A percentile compares a stretch with the other conserved stretches of the same genome.
phyloP scores from a whole-genome alignment of 2,888 invertebrate species.

The Pyrrhosoma nymphula region DNA sequence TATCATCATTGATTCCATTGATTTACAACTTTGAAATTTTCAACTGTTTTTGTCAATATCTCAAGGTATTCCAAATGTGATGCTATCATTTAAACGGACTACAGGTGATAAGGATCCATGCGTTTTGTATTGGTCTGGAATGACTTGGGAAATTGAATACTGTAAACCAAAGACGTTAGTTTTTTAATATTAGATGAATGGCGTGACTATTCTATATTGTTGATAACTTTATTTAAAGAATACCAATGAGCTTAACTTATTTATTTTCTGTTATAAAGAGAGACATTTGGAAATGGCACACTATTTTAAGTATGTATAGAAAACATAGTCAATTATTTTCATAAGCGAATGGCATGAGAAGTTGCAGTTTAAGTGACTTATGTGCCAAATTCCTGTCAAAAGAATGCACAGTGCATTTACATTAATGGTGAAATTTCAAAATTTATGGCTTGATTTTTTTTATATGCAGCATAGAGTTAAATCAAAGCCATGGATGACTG shows the following conservation, averaged over 20 bases:
- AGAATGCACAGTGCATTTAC: slow-evolving; percentile 47
- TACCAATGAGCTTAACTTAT: slow-evolving; percentile 61
- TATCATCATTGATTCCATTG: slow-evolving; percentile 36
- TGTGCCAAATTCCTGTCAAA: slow-evolving; percentile 50
- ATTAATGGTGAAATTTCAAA: slow-evolving; percentile 10
- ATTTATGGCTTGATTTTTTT: slow-evolving; percentile 25
- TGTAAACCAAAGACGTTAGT: slow-evolving; percentile 60
- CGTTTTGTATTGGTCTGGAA: slow-evolving; percentile 2
- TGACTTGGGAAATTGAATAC: neutral
- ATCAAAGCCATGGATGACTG: neutral
- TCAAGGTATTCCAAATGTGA: neutral
- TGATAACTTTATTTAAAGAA: slow-evolving; percentile 12
- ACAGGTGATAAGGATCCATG: neutral
- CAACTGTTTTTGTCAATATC: neutral
- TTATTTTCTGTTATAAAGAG: slow-evolving; percentile 49
- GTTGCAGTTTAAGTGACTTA: neutral
- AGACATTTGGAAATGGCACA: neutral
- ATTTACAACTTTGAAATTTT: neutral
- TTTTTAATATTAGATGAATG: slow-evolving; percentile 18
- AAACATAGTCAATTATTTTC: slow-evolving; percentile 57
- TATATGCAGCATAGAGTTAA: neutral
- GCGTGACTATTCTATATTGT: slow-evolving; percentile 33
- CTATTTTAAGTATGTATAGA: slow-evolving; percentile 36
- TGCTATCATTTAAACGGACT: neutral
- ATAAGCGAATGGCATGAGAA: slow-evolving; percentile 37